phyloP scores from a whole-genome alignment of 2,113 vertebrate species.

The Strigops habroptila region DNA sequence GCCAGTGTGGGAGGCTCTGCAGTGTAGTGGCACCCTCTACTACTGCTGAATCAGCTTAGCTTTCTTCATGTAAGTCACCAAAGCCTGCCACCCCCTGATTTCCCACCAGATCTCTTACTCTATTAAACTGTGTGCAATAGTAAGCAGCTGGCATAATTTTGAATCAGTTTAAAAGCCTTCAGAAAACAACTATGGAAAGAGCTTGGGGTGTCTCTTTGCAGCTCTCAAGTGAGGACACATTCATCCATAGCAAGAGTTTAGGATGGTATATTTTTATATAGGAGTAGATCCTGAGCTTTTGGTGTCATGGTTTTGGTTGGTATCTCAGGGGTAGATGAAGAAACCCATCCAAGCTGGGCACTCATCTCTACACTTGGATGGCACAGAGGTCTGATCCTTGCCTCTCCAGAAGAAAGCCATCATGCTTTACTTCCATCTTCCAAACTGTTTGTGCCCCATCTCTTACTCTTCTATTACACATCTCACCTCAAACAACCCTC shows the following conservation, averaged over 20 bases:
- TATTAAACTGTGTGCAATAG: neutral
- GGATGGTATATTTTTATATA: neutral
- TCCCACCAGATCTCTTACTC: neutral
- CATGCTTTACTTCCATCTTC: neutral
- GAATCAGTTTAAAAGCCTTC: neutral
- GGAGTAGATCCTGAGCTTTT: neutral
- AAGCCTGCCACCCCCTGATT: neutral
- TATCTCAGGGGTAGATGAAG: neutral
- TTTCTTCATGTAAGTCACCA: neutral
- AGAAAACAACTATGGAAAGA: neutral
- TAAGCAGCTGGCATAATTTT: neutral
- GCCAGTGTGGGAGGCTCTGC: neutral
- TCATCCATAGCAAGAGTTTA: neutral
- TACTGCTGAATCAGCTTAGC: constrained; percentile 8
- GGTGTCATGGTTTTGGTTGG: neutral
- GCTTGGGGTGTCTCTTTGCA: neutral
- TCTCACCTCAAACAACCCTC: neutral
- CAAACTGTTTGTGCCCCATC: neutral
- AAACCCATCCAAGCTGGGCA: neutral
- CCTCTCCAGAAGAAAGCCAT: neutral
- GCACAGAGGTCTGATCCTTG: neutral
- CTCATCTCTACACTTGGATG: neutral
- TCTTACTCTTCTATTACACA: neutral
- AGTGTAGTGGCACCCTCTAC: neutral
- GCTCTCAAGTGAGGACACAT: neutral